Evolutionary conservation across 2,797 vertebrate species (phyloP).

Genomic region (Sciurus carolinensis): DNA sequence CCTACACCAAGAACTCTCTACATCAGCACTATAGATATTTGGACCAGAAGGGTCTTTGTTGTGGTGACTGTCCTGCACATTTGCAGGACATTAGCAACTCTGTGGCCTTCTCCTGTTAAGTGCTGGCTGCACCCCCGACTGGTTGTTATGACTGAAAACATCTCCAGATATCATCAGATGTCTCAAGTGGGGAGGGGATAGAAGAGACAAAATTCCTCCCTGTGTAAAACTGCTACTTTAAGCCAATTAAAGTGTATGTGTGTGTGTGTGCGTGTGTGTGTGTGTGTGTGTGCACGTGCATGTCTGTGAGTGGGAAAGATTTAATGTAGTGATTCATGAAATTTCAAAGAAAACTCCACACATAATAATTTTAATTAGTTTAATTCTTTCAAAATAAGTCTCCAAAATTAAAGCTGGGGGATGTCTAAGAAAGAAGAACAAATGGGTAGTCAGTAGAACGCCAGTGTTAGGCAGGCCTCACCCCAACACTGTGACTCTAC

Average conservation of each 20-base stretch:
- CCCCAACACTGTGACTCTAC: neutral
- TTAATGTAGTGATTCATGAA: neutral
- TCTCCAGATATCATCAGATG: neutral
- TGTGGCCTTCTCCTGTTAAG: neutral
- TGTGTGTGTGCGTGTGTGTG: neutral
- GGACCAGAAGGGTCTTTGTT: neutral
- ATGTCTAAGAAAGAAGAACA: neutral
- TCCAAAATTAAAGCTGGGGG: neutral
- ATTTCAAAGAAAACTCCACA: constrained; percentile 28
- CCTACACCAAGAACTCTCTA: neutral
- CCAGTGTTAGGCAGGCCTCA: neutral
- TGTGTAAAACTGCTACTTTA: neutral
- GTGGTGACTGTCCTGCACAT: neutral
- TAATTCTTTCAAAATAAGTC: neutral
- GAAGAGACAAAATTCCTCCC: neutral
- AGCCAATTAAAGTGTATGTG: neutral
- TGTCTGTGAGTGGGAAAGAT: neutral
- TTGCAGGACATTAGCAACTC: neutral
- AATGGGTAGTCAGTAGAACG: neutral
- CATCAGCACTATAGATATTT: neutral
- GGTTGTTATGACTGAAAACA: neutral
- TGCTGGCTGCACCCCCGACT: too few species aligned
- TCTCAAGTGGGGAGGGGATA: fast-evolving
- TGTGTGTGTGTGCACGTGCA: neutral
- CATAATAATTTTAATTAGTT: neutral